Conservation (phyloP, 2,797 vertebrate genomes). For the Enoplosus armatus region DNA sequence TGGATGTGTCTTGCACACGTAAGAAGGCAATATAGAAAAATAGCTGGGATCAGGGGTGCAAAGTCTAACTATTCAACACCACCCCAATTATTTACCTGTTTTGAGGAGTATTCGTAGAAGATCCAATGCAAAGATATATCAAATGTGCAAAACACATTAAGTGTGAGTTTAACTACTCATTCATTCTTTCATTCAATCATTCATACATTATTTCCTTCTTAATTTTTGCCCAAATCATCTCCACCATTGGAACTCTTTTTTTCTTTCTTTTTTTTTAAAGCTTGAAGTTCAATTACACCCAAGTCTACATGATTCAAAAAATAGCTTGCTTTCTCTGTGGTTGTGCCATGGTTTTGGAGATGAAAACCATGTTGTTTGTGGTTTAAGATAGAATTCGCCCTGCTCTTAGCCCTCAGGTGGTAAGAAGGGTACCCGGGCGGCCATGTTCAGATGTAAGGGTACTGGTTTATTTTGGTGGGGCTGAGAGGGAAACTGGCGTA, state of each 20-base stretch:
- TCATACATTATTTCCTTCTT: constrained; percentile 79
- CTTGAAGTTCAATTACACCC: constrained; percentile 98
- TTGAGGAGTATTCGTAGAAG: constrained; percentile 96
- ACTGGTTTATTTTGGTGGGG: constrained; percentile 98
- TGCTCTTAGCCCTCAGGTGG: constrained; percentile 76
- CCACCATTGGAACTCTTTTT: constrained; percentile 70
- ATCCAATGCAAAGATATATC: constrained; percentile 98
- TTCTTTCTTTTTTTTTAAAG: constrained; percentile 89
- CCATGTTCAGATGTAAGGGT: constrained; percentile 94
- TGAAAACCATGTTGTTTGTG: constrained; percentile 90
- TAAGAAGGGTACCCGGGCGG: constrained; percentile 70
- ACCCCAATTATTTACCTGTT: constrained; percentile 96
- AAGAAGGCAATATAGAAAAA: constrained; percentile 99
- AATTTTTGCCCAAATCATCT: constrained; percentile 75
- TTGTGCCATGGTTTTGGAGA: constrained; percentile 97
- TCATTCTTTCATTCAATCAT: constrained; percentile 81
- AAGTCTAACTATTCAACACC: constrained; percentile 89
- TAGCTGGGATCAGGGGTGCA: constrained; percentile 91
- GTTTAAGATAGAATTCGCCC: constrained; percentile 69
- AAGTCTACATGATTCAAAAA: constrained; percentile 97
- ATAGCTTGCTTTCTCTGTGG: constrained; percentile 91
- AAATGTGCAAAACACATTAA: constrained; percentile 99
- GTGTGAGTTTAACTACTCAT: constrained; percentile 90
- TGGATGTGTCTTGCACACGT: constrained; percentile 98
- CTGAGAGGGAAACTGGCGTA: constrained; percentile 96